phyloP scores from a whole-genome alignment of 1,140 invertebrate genomes.

The Orchesella cincta region DNA sequence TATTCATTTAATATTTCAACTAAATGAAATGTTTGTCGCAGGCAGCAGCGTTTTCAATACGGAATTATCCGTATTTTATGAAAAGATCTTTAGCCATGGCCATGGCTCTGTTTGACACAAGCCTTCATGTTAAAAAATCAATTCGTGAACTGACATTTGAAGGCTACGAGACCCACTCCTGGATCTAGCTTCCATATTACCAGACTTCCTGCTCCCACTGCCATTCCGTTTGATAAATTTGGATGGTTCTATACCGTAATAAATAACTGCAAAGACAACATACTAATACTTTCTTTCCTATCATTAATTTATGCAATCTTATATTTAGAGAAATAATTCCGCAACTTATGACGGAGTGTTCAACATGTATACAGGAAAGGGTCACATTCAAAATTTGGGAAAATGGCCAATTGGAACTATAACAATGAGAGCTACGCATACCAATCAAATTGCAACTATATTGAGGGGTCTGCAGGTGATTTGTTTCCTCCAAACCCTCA shows the following conservation, averaged over 20 bases:
- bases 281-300: too few species aligned
- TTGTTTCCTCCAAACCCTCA: constrained; percentile 67
- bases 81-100: constrained; percentile 52
- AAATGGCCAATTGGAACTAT: constrained; percentile 69
- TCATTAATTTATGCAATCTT: too few species aligned
- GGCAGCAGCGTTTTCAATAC: constrained; percentile 66
- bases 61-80: constrained; percentile 51
- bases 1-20: background rate
- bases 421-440: constrained; percentile 59
- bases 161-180: constrained; percentile 73
- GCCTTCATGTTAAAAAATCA: constrained; percentile 64
- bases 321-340: constrained; percentile 72
- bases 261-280: too few species aligned
- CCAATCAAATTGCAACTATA: constrained; percentile 64
- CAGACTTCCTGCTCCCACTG: constrained; percentile 59
- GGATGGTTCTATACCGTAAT: constrained; percentile 81
- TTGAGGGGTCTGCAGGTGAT: constrained; percentile 74
- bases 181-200: constrained; percentile 64
- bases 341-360: constrained; percentile 72
- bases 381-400: constrained; percentile 66
- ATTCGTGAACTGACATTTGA: constrained; percentile 73
- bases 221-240: constrained; percentile 70
- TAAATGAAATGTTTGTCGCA: constrained; percentile 60
- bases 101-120: constrained; percentile 54
- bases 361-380: constrained; percentile 70